Conservation (phyloP, 2,888 invertebrate genomes). For the Drepanosiphum platanoidis region DNA sequence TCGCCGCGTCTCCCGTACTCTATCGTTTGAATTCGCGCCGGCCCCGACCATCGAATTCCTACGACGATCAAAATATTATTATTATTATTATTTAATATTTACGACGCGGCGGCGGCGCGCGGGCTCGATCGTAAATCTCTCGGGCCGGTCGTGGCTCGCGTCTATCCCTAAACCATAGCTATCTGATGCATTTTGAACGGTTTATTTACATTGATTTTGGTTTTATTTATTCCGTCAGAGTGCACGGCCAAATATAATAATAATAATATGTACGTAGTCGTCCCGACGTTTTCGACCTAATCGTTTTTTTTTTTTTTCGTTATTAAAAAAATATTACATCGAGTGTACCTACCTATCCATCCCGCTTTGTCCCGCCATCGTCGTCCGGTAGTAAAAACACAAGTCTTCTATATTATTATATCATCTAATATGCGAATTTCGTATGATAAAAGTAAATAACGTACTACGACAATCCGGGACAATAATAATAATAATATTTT, state of each 20-base stretch:
- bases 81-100: slow-evolving; percentile 5
- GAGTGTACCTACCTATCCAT: neutral
- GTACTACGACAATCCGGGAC: no score
- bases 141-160: neutral
- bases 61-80: slow-evolving; percentile 20
- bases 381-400: neutral
- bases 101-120: neutral
- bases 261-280: no score
- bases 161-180: no score
- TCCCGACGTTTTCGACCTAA: neutral
- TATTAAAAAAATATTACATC: neutral
- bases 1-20: neutral
- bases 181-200: neutral
- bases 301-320: neutral
- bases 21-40: neutral
- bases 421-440: no score
- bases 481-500: no score
- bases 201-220: slow-evolving; percentile 3
- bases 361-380: neutral
- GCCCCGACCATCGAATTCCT: neutral
- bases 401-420: no score
- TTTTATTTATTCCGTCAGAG: neutral
- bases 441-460: no score
- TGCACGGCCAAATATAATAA: neutral
- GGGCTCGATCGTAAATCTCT: neutral